Evolutionary conservation across 1,140 invertebrate species (phyloP).

Genomic region (Mya arenaria): DNA sequence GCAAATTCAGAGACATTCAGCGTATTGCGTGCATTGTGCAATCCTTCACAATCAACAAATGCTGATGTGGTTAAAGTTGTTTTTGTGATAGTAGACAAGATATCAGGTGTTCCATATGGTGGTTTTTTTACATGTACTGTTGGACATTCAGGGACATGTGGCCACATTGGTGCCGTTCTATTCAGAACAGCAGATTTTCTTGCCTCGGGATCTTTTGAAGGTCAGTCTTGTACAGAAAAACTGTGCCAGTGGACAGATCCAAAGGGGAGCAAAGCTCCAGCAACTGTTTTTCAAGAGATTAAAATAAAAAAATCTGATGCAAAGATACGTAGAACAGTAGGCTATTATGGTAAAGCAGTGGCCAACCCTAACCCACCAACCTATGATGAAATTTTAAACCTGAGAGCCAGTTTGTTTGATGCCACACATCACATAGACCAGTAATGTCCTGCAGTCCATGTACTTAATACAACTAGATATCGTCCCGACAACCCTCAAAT

Average conservation of each 20-base stretch:
- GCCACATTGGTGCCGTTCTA: slow-evolving; percentile 24
- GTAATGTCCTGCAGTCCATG: background rate
- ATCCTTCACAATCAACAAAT: slow-evolving; percentile 16
- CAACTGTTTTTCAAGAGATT: background rate
- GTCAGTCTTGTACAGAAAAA: background rate
- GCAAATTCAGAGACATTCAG: background rate
- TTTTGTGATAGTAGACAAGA: slow-evolving; percentile 14
- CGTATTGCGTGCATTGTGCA: background rate
- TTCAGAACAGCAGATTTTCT: background rate
- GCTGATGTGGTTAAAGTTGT: slow-evolving; percentile 8
- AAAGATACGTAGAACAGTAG: background rate
- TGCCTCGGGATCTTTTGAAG: background rate
- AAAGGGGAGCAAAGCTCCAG: background rate
- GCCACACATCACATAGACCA: slow-evolving; percentile 2
- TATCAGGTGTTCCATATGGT: slow-evolving; percentile 12
- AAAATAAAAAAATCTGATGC: background rate
- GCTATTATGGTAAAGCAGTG: slow-evolving; percentile 2
- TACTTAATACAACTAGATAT: background rate
- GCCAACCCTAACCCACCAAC: background rate
- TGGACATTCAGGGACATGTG: background rate
- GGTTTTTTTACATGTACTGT: slow-evolving; percentile 33
- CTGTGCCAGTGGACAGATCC: slow-evolving; percentile 15
- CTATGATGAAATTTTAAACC: background rate
- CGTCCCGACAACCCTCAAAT: background rate
- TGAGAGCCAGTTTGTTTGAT: background rate